These are phyloP conservation scores for Mesaphorura yosii DNA, from an alignment of 1,140 invertebrate genomes.

Conservation along the genomic window DNA sequence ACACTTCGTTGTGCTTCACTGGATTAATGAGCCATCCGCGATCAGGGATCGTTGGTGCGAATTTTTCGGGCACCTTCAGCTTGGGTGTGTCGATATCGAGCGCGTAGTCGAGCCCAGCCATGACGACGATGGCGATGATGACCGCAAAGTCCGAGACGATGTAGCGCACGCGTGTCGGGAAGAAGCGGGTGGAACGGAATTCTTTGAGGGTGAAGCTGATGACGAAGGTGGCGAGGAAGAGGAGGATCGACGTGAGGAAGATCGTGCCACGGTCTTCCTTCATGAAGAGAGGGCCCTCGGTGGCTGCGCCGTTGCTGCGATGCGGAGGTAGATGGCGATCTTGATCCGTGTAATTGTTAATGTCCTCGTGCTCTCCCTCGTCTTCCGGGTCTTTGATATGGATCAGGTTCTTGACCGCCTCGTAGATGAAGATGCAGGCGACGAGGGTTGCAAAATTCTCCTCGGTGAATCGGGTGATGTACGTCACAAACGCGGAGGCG, in stretches of 20 bases:
- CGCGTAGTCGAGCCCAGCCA: conserved; percentile 35
- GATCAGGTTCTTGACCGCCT: conserved; percentile 34
- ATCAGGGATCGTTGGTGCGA: conserved; percentile 11
- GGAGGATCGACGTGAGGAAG: conserved; percentile 36
- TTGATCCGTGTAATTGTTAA: too few species aligned
- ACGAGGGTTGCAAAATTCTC: conserved; percentile 40
- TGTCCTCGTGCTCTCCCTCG: too few species aligned
- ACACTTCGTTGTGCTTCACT: conserved; percentile 33
- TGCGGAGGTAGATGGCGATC: too few species aligned
- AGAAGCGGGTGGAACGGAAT: conserved; percentile 32
- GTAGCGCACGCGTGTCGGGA: conserved; percentile 36
- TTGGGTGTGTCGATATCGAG: conserved; percentile 39
- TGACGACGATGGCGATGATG: conserved; percentile 38
- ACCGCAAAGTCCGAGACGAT: conserved; percentile 41
- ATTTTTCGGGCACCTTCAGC: conserved; percentile 36
- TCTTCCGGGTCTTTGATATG: too few species aligned
- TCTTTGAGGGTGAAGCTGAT: conserved; percentile 34
- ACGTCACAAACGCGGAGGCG: conserved; percentile 35
- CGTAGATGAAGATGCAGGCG: conserved; percentile 39
- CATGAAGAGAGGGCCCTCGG: neutral
- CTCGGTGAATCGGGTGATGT: conserved; percentile 39
- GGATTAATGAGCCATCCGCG: conserved; percentile 37
- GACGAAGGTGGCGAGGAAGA: conserved; percentile 37
- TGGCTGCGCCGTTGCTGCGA: conserved; percentile 12
- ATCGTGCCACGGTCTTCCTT: conserved; percentile 13